phyloP scores from a whole-genome alignment of 2,797 vertebrate genomes.

The Austrolebias charrua region DNA sequence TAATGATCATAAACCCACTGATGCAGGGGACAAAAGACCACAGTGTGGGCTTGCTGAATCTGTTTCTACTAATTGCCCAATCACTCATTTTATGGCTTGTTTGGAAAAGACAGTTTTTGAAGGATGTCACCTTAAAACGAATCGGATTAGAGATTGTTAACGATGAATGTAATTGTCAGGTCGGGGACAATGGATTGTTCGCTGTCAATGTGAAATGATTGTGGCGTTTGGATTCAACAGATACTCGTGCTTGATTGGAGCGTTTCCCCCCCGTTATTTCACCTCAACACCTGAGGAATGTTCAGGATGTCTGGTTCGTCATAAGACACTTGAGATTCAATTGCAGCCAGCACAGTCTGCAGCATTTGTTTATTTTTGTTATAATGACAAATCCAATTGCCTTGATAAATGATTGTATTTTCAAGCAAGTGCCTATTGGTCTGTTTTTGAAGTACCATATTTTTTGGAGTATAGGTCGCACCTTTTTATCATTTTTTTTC shows the following conservation, averaged over 20 bases:
- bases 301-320: slow-evolving; percentile 11
- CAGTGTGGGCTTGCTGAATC: slow-evolving; percentile 48
- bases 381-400: slow-evolving; percentile 69
- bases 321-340: slow-evolving; percentile 22
- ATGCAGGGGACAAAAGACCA: slow-evolving; percentile 55
- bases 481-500: too few species aligned
- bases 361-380: slow-evolving; percentile 59
- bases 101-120: slow-evolving; percentile 34
- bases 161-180: slow-evolving; percentile 51
- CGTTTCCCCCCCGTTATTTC: slow-evolving; percentile 27
- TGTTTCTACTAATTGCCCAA: slow-evolving; percentile 72
- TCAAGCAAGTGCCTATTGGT: slow-evolving; percentile 46
- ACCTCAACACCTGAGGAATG: slow-evolving; percentile 37
- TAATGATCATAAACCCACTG: slow-evolving; percentile 57
- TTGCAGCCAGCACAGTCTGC: slow-evolving; percentile 18
- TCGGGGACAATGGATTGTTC: slow-evolving; percentile 49
- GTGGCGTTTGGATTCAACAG: slow-evolving; percentile 28
- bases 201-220: slow-evolving; percentile 49
- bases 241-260: slow-evolving; percentile 65
- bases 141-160: slow-evolving; percentile 50
- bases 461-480: too few species aligned
- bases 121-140: slow-evolving; percentile 41
- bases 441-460: slow-evolving; percentile 30
- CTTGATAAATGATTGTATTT: slow-evolving; percentile 58
- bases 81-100: slow-evolving; percentile 49